phyloP scores from a whole-genome alignment of 2,888 invertebrate species.

The Siphlonurus alternatus region DNA sequence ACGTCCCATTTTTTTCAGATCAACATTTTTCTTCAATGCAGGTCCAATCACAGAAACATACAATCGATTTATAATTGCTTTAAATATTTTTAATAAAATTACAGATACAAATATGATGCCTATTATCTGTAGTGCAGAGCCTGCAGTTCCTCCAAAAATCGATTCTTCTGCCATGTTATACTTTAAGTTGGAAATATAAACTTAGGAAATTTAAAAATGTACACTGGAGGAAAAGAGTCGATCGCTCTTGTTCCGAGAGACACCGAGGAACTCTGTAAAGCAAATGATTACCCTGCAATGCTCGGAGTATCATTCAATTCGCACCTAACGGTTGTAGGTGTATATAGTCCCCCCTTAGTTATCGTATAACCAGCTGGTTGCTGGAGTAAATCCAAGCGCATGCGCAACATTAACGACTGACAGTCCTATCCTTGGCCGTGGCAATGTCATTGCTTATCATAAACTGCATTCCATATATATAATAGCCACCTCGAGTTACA shows the following conservation, averaged over 20 bases:
- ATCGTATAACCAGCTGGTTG: no score
- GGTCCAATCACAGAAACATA: conserved; percentile 32
- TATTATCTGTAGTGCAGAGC: background rate
- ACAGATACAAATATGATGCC: background rate
- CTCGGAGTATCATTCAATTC: background rate
- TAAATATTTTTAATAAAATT: background rate
- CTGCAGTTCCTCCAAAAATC: background rate
- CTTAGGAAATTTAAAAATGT: no score
- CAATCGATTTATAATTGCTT: conserved; percentile 14
- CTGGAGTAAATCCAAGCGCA: background rate
- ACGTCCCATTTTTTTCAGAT: conserved; percentile 50
- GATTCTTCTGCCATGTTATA: background rate
- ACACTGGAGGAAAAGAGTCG: background rate
- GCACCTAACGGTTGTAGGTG: background rate
- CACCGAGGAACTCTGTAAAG: background rate
- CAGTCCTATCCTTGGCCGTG: background rate
- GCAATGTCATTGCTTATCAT: background rate
- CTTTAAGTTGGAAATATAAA: no score
- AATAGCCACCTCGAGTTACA: no score
- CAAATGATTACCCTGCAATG: background rate
- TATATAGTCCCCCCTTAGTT: background rate
- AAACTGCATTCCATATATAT: no score
- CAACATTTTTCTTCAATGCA: conserved; percentile 31
- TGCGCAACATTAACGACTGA: background rate
- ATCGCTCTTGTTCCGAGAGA: no score